Percentiles rank a stretch among this genome's conserved stretches.
phyloP scores from a whole-genome alignment of 2,888 invertebrate species.

The Encarsia formosa region DNA sequence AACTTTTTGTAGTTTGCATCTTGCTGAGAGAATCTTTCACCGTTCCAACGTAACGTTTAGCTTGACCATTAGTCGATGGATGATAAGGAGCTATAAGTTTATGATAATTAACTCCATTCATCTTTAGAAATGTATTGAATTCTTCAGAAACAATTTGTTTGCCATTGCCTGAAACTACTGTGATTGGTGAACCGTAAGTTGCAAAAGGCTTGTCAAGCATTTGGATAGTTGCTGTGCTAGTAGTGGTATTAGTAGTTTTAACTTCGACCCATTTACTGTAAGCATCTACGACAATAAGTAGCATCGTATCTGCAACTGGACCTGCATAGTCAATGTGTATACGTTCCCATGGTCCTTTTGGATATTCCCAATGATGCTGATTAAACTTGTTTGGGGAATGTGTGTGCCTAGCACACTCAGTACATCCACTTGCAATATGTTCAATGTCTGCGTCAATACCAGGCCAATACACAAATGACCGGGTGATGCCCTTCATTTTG shows the following conservation, averaged over 20 bases:
- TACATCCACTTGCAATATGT: conserved; percentile 5
- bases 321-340: conserved; percentile 17
- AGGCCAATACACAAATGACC: conserved; percentile 19
- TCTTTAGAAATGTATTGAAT: conserved; percentile 14
- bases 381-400: conserved; percentile 16
- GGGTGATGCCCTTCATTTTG: conserved; percentile 16
- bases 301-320: background rate
- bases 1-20: conserved; percentile 2
- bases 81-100: conserved; percentile 17
- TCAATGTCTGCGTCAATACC: conserved; percentile 19
- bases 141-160: conserved; percentile 23
- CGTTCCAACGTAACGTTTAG: conserved; percentile 15
- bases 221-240: conserved; percentile 4
- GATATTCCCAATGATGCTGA: conserved; percentile 16
- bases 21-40: conserved; percentile 5
- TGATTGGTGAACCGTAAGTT: conserved; percentile 15
- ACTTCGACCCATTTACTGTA: no score
- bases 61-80: conserved; percentile 21
- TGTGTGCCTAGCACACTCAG: conserved; percentile 9
- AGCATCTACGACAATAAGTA: conserved; percentile 9
- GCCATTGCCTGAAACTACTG: conserved; percentile 22
- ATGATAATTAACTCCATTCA: conserved; percentile 10
- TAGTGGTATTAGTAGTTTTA: conserved; percentile 4
- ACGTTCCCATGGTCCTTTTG: conserved; percentile 11
- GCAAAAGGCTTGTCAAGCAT: conserved; percentile 16